A percentile compares a stretch with the other conserved stretches of the same genome.
Evolutionary conservation across 1,140 invertebrate species (phyloP).

Genomic region (Chymomyza costata): DNA sequence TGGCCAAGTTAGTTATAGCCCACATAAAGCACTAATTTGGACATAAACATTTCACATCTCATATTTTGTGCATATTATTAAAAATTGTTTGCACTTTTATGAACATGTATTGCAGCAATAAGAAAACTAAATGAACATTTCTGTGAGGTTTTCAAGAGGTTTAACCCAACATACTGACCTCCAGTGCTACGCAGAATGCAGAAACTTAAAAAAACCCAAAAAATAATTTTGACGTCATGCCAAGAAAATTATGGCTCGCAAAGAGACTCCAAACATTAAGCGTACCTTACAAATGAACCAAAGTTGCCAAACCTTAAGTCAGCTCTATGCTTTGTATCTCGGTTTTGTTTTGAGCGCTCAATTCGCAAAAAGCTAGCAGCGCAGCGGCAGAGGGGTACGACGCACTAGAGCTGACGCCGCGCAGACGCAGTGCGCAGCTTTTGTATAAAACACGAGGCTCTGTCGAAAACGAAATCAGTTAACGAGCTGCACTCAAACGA

Average conservation of each 20-base stretch:
- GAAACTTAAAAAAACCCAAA: slow-evolving; percentile 31
- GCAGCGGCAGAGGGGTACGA: slow-evolving; percentile 4
- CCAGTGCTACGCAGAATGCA: slow-evolving; percentile 49
- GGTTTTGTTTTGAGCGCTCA: slow-evolving; percentile 60
- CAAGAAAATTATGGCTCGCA: slow-evolving; percentile 8
- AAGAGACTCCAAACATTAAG: slow-evolving; percentile 3
- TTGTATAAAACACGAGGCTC: slow-evolving; percentile 59
- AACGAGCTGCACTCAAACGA: slow-evolving; percentile 55
- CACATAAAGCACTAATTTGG: slow-evolving; percentile 50
- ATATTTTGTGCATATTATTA: too few species aligned
- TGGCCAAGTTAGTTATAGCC: slow-evolving; percentile 35
- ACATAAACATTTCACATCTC: background rate
- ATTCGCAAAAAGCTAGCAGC: slow-evolving; percentile 43
- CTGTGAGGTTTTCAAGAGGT: slow-evolving; percentile 32
- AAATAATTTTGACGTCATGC: slow-evolving; percentile 33
- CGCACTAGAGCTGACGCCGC: slow-evolving; percentile 26
- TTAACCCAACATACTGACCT: slow-evolving; percentile 30
- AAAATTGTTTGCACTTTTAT: slow-evolving; percentile 13
- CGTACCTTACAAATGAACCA: too few species aligned
- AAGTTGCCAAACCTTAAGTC: slow-evolving; percentile 46
- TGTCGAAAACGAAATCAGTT: slow-evolving; percentile 69
- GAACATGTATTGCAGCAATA: slow-evolving; percentile 19
- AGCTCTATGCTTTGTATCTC: slow-evolving; percentile 18
- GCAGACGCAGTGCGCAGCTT: slow-evolving; percentile 50
- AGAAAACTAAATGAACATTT: slow-evolving; percentile 1